These are phyloP conservation scores for Deroptyus accipitrinus DNA, from an alignment of 2,113 vertebrate species.

Conservation along the genomic window DNA sequence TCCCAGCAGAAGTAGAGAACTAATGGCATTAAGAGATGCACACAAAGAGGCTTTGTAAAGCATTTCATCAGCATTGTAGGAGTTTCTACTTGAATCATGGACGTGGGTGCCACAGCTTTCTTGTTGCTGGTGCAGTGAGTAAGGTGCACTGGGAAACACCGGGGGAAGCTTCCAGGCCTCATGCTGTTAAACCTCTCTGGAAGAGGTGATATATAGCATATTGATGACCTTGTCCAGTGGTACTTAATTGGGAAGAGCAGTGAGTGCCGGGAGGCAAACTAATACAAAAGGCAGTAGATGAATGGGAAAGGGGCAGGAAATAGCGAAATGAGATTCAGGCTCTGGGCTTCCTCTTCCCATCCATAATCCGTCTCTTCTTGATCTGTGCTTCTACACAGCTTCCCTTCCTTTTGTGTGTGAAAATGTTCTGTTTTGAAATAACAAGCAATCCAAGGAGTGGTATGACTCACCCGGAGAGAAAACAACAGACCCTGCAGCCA, in stretches of 20 bases:
- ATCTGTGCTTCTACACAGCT: not conserved
- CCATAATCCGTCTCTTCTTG: not conserved
- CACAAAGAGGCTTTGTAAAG: not conserved
- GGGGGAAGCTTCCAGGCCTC: not conserved
- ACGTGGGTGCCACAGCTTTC: not conserved
- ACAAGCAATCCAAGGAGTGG: not conserved
- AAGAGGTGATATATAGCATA: not conserved
- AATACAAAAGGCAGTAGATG: not conserved
- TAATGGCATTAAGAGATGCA: not conserved
- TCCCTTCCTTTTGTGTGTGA: conserved; percentile 10
- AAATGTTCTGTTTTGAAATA: conserved; percentile 35
- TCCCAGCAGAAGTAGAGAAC: not conserved
- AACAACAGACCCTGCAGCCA: not conserved
- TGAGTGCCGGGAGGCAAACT: not conserved
- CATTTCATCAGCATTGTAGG: fast-evolving
- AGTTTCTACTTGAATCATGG: not conserved
- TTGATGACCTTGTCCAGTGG: not conserved
- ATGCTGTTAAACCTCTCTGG: not conserved
- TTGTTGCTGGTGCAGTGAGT: fast-evolving
- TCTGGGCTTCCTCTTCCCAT: conserved; percentile 9
- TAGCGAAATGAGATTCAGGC: conserved; percentile 19
- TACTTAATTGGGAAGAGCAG: not conserved
- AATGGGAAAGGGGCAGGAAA: not conserved
- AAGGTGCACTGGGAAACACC: fast-evolving
- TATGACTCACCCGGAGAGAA: not conserved